Conservation (phyloP, 2,797 vertebrate species). For the Chrysocyon brachyurus region DNA sequence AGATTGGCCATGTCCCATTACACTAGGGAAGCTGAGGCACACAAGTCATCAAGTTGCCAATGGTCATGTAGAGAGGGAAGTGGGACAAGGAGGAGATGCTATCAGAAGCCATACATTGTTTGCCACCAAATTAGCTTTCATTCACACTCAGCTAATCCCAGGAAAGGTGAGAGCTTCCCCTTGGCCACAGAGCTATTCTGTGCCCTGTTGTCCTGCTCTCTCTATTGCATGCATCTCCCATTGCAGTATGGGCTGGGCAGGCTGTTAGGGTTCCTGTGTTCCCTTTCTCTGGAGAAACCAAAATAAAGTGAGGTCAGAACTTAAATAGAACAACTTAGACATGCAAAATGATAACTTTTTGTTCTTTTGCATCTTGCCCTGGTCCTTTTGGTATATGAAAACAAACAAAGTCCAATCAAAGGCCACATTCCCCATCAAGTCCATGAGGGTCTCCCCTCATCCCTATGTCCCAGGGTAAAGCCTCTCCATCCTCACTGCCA, state of each 20-base stretch:
- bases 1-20: background rate
- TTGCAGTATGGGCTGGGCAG: background rate
- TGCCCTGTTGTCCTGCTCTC: background rate
- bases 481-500: background rate
- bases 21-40: background rate
- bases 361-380: background rate
- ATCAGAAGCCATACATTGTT: background rate
- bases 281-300: conserved; percentile 23
- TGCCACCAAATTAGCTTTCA: background rate
- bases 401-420: background rate
- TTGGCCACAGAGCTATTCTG: background rate
- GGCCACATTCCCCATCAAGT: background rate
- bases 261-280: background rate
- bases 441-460: background rate
- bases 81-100: background rate
- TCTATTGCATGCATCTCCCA: background rate
- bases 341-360: background rate
- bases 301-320: background rate
- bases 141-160: background rate
- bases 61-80: background rate
- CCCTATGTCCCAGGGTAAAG: background rate
- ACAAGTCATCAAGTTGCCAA: background rate
- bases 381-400: background rate
- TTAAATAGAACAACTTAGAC: background rate
- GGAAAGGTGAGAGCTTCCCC: background rate